Evolutionary conservation across 2,888 invertebrate species (phyloP), one percentile per base, ranked within the genome.

Genomic region (Drosophila anceps): DNA sequence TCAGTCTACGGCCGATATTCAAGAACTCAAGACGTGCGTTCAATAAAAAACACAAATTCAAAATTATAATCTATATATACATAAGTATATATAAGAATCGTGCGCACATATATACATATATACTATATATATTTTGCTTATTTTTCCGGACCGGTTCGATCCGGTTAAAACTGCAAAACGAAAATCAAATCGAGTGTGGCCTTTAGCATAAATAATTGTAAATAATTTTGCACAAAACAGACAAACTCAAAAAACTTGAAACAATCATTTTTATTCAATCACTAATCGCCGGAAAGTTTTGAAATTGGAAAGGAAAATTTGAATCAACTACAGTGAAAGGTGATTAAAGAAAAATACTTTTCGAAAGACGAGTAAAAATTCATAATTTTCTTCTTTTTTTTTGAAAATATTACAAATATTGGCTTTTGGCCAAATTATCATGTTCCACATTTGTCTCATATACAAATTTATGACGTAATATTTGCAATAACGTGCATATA

Each of bases 1-100:
- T 91, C 81, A 90, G 89, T 90, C 72, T 74, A 57, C 67, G 68
- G 69, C 71, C 74, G 71, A 74, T 66, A 62, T 73, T 65, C 87
- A 62, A 79, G 76, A 73, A 73, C 76, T 81, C 60, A 85, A 82
- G 86, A 83, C 90, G 90, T 81, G 69, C 68, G 61, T 61, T 78
- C 63, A 61, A 62, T 62, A 59, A 48, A 65, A 63, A 68, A 55
- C 51, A 65, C 48, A 58, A 37, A 69, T 62, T 15, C 4, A 58
- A 63, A 57, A 59, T 62, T 59, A 55, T 50, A 54, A 43, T 53
- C 35, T 59, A 76, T 53, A 71, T 60, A 58, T 41, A 58, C 53
- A 41, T 41, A 60, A 39, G 64, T 37, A 59, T 65, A 57, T 44
- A 70, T 33, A 44, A 35, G 59, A 69, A 65, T 64, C 41, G 75